Conservation (phyloP, 2,888 invertebrate genomes). For the Epistrophe grossulariae region DNA sequence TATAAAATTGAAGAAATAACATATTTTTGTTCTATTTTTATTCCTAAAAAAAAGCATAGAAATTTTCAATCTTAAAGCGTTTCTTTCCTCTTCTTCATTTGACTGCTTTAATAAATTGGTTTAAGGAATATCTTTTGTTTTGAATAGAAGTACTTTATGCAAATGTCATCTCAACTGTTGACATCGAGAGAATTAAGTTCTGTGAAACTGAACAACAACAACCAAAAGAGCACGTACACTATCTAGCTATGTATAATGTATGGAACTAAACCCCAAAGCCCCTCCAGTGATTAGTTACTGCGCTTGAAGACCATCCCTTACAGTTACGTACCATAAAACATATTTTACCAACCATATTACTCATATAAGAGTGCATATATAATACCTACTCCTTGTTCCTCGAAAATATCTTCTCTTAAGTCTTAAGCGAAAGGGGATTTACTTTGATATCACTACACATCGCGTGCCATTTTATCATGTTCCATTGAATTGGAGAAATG, state of each 20-base stretch:
- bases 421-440: neutral
- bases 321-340: slow-evolving; percentile 7
- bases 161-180: slow-evolving; percentile 17
- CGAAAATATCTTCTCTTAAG: no score
- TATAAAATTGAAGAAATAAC: no score
- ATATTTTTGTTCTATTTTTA: no score
- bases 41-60: neutral
- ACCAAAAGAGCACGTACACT: slow-evolving; percentile 4
- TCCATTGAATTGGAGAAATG: slow-evolving; percentile 5
- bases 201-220: neutral
- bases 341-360: slow-evolving; percentile 6
- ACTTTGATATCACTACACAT: slow-evolving; percentile 25
- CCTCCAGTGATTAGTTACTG: slow-evolving; percentile 13
- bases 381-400: neutral
- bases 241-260: no score
- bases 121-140: neutral
- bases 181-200: neutral
- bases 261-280: slow-evolving; percentile 1
- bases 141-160: slow-evolving; percentile 1
- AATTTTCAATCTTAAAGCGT: neutral
- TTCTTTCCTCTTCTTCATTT: neutral
- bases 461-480: slow-evolving; percentile 29
- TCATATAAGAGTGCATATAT: neutral
- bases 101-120: neutral
- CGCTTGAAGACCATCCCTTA: slow-evolving; percentile 1